A percentile compares a stretch with the other conserved stretches of the same genome.
Evolutionary conservation across 2,113 vertebrate genomes (phyloP).

Genomic region (Elanoides forficatus): DNA sequence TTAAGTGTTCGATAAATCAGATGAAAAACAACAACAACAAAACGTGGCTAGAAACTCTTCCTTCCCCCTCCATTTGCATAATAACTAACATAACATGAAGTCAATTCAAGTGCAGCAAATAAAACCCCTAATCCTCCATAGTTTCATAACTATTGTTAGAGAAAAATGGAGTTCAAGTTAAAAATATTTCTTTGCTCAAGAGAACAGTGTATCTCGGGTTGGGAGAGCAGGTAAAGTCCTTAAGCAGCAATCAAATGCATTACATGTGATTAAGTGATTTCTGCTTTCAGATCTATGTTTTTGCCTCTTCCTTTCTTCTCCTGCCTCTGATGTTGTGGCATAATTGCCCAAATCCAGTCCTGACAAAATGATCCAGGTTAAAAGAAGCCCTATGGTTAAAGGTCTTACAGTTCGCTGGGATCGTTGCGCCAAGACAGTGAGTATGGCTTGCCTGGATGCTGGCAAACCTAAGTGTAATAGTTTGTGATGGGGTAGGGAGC

Average conservation of each 20-base stretch:
- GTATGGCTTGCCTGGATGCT: fast-evolving
- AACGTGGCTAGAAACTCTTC: background rate
- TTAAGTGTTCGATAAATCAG: background rate
- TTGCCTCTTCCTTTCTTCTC: background rate
- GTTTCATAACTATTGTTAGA: background rate
- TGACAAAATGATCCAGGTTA: background rate
- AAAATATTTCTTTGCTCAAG: background rate
- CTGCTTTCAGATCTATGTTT: background rate
- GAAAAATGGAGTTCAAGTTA: background rate
- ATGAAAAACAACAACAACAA: background rate
- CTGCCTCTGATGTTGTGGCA: background rate
- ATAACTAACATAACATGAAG: background rate
- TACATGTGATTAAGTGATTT: background rate
- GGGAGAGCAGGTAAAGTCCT: background rate
- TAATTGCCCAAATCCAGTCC: background rate
- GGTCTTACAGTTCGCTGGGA: background rate
- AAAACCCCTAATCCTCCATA: background rate
- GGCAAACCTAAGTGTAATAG: background rate
- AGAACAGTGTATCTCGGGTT: background rate
- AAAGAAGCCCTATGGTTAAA: background rate
- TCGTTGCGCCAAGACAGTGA: background rate
- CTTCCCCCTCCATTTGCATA: background rate
- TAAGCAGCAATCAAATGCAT: background rate
- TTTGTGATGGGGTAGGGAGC: background rate
- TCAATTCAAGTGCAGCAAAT: background rate